These are phyloP conservation scores for Delichon dasypus DNA, from an alignment of 2,797 vertebrate species.

Conservation along the genomic window DNA sequence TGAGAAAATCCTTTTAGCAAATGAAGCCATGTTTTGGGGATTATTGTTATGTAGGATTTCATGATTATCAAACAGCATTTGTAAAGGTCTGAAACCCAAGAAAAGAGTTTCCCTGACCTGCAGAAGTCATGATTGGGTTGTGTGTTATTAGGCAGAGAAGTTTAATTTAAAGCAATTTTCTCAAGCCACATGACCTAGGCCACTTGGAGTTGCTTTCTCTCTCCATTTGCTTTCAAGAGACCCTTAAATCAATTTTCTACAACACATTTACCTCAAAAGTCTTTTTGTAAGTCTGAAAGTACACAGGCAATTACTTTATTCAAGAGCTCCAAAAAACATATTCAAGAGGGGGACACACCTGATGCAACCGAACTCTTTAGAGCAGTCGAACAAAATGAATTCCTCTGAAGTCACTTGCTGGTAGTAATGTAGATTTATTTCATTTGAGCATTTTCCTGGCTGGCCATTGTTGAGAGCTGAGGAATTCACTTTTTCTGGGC, in stretches of 20 bases:
- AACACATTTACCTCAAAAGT: neutral
- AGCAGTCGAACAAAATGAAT: neutral
- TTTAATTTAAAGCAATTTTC: neutral
- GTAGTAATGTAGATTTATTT: neutral
- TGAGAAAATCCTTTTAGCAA: neutral
- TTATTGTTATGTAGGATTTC: neutral
- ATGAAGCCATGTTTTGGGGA: neutral
- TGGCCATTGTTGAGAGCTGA: slow-evolving; percentile 32
- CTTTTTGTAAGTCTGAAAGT: neutral
- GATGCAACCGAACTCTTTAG: neutral
- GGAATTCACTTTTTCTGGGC: slow-evolving; percentile 38
- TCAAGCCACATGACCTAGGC: neutral
- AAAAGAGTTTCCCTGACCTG: neutral
- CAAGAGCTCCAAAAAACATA: neutral
- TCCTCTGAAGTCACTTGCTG: slow-evolving; percentile 37
- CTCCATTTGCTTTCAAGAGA: neutral
- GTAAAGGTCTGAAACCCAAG: neutral
- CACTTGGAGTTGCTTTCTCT: neutral
- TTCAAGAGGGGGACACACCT: neutral
- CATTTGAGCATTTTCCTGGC: slow-evolving; percentile 35
- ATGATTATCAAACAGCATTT: neutral
- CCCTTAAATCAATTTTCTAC: neutral
- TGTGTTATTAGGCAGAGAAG: neutral
- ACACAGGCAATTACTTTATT: neutral
- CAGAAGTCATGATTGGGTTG: neutral